These are phyloP conservation scores for Meandrina meandrites DNA, from an alignment of 92 coral and sea anemone species.

Conservation along the genomic window DNA sequence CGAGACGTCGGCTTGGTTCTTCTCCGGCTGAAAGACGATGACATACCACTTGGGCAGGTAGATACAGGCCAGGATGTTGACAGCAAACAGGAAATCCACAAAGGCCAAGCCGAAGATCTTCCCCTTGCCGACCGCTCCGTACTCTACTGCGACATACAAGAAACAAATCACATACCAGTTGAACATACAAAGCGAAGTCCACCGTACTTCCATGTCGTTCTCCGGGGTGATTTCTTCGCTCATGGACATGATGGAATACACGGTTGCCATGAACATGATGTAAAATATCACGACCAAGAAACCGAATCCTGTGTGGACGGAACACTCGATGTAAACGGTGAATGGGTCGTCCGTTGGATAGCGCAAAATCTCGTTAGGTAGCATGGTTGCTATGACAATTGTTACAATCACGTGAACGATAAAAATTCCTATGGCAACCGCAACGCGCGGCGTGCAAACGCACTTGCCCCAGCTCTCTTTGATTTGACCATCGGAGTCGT, in stretches of 20 bases:
- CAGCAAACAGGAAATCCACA: slow-evolving; percentile 71
- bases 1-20: slow-evolving; percentile 84
- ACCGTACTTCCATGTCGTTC: slow-evolving; percentile 89
- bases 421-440: slow-evolving; percentile 58
- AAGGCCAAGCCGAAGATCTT: slow-evolving; percentile 81
- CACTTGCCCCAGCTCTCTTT: slow-evolving; percentile 59
- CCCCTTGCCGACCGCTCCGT: slow-evolving; percentile 73
- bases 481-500: slow-evolving; percentile 73
- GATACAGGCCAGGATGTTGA: slow-evolving; percentile 73
- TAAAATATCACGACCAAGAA: slow-evolving; percentile 77
- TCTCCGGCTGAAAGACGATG: slow-evolving; percentile 88
- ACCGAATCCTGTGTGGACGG: slow-evolving; percentile 76
- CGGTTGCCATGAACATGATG: slow-evolving; percentile 69
- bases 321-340: slow-evolving; percentile 92
- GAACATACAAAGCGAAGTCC: slow-evolving; percentile 87
- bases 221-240: slow-evolving; percentile 76
- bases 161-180: slow-evolving; percentile 78
- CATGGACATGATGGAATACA: slow-evolving; percentile 74
- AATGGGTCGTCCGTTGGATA: slow-evolving; percentile 67
- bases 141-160: slow-evolving; percentile 76
- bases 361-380: slow-evolving; percentile 74
- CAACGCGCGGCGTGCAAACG: slow-evolving; percentile 74
- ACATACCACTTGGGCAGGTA: slow-evolving; percentile 94
- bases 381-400: slow-evolving; percentile 53
- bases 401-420: slow-evolving; percentile 69